These are phyloP conservation scores for Hirtodrosophila duncani DNA, from an alignment of 2,888 invertebrate species.

Conservation along the genomic window DNA sequence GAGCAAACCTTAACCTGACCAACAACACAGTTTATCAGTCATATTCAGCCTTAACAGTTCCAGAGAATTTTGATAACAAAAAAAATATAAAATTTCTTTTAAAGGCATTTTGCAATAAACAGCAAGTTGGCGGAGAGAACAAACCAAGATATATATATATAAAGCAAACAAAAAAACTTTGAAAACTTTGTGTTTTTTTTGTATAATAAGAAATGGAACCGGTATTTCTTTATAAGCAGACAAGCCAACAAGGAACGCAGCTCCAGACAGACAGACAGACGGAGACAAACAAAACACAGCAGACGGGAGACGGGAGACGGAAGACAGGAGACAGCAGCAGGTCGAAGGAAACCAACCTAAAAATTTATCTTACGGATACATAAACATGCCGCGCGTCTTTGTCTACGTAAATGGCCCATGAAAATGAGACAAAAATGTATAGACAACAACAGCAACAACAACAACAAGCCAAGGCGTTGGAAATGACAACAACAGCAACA, in stretches of 20 bases:
- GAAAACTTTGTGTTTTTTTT: constrained; percentile 48
- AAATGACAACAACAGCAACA: constrained; percentile 24
- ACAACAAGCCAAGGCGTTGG: too few species aligned
- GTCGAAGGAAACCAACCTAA: constrained; percentile 34
- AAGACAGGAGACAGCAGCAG: constrained; percentile 29
- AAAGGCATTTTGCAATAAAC: constrained; percentile 41
- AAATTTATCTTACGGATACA: constrained; percentile 68
- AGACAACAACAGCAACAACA: constrained; percentile 31
- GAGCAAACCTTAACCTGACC: constrained; percentile 15
- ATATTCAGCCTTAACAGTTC: constrained; percentile 6
- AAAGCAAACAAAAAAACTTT: constrained; percentile 38
- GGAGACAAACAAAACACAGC: constrained; percentile 16
- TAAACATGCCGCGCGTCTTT: constrained; percentile 65
- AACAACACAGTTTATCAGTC: constrained; percentile 4
- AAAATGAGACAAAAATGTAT: constrained; percentile 63
- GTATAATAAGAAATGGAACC: constrained; percentile 55
- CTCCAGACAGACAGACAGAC: constrained; percentile 7
- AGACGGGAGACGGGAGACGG: constrained; percentile 14
- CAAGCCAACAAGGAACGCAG: constrained; percentile 42
- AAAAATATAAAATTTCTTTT: too few species aligned
- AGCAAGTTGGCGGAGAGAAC: constrained; percentile 1
- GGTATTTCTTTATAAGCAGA: constrained; percentile 42
- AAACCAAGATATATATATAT: constrained; percentile 12
- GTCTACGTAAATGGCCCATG: constrained; percentile 72
- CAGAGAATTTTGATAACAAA: constrained; percentile 26